Base-by-base conservation (phyloP, 2,113 vertebrate genomes). In the Nannospalax galili region DNA sequence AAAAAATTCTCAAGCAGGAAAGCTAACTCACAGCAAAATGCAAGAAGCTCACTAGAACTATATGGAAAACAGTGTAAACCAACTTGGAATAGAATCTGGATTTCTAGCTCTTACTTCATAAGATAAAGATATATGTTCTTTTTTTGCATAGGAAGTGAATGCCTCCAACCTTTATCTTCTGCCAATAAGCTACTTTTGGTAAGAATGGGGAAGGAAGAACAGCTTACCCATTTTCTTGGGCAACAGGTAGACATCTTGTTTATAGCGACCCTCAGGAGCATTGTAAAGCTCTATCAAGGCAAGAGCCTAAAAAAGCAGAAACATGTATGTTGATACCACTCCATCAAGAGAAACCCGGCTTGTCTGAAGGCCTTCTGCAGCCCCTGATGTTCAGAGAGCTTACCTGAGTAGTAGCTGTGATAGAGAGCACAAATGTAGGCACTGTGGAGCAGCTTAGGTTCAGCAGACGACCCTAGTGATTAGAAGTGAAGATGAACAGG, bases 381-480 rank as follows among this genome's bases (percentile, higher is more conserved):
- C 17, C 60, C 62, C 19, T 56, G 67, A 48, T 73, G 67, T 62
- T 58, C 84, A 30, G 5, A 28, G 37, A 52, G n/a, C 98, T 97
- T 87, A 98, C 99, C 99, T 99, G 99, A 1, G 99, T 99, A 69
- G 99, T 99, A 86, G 99, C 99, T 0, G 99, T 99, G 98, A 99
- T 99, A 64, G 99, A 99, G 70, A 99, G 98, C 89, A 99, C 99
- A 3, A 99, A 99, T 19, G 99, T 99, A 98, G 99, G 99, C 28
- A 99, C 99, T 1, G 99, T 99, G 98, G 99, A 99, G 97, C 99
- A 99, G 98, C 99, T 99, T 92, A 99, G 98, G 97, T 99, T 99
- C 96, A 99, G 98, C 94, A 99, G 98, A 74, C 99, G 99, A 89
- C 99, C 99, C 99, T 99, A 62, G 97, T 40, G 90, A 12, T 84